These are phyloP conservation scores for Holcopasites calliopsidis DNA, from an alignment of 1,140 invertebrate species.

Conservation along the genomic window DNA sequence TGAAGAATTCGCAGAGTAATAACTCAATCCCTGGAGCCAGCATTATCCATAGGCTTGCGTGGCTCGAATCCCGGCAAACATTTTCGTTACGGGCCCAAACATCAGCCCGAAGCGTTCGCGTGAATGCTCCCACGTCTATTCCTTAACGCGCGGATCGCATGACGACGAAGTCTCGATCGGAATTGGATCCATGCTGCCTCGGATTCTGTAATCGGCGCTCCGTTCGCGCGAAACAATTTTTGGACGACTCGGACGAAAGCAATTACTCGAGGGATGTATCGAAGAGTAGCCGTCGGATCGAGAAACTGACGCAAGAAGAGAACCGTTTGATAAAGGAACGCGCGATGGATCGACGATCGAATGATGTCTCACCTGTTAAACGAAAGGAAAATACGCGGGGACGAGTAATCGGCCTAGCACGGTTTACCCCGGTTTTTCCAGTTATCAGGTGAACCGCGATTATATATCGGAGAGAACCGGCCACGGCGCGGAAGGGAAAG, in stretches of 20 bases:
- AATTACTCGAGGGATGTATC: no score
- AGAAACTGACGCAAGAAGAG: no score
- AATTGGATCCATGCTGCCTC: not conserved
- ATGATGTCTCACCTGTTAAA: no score
- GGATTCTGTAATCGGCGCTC: not conserved
- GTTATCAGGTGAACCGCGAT: conserved; percentile 46
- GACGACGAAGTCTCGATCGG: conserved; percentile 60
- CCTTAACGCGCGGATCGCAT: conserved; percentile 73
- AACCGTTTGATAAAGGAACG: no score
- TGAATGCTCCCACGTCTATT: conserved; percentile 43
- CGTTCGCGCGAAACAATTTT: no score
- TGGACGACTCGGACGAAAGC: no score
- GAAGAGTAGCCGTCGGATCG: no score
- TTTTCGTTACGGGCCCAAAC: conserved; percentile 42
- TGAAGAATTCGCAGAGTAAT: conserved; percentile 23
- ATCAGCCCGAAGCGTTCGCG: conserved; percentile 47
- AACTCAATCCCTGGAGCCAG: conserved; percentile 21
- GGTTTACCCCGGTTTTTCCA: conserved; percentile 37
- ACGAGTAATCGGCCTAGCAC: not conserved
- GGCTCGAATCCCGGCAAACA: conserved; percentile 19
- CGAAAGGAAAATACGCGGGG: conserved; percentile 2
- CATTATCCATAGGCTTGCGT: conserved; percentile 39
- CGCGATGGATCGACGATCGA: not conserved
- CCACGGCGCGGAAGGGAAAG: conserved; percentile 24
- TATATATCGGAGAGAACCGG: conserved; percentile 13